Evolutionary conservation across 1,140 invertebrate species (phyloP).

Genomic region (Metopolophium dirhodum): DNA sequence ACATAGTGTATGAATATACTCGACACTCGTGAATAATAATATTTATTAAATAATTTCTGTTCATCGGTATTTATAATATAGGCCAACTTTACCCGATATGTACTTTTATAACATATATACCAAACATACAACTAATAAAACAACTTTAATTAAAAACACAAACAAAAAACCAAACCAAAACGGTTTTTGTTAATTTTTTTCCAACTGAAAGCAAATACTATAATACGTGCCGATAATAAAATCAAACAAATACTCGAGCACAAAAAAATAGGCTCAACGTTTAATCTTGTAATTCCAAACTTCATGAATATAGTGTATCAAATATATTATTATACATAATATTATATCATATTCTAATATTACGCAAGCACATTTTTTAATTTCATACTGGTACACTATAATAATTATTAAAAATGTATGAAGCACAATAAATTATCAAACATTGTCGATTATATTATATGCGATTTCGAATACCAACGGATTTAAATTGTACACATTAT

Average conservation of each 20-base stretch:
- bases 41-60: background rate
- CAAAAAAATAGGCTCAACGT: background rate
- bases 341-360: background rate
- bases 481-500: background rate
- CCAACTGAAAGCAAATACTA: background rate
- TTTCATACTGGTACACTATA: background rate
- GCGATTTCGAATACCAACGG: background rate
- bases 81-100: background rate
- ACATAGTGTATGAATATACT: too few species aligned
- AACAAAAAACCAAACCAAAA: background rate
- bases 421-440: background rate
- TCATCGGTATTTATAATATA: background rate
- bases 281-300: background rate
- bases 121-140: background rate
- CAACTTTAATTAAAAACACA: background rate
- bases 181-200: slow-evolving; percentile 1
- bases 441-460: background rate
- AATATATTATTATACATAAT: background rate
- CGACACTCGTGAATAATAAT: background rate
- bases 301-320: background rate
- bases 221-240: background rate
- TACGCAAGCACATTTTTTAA: background rate
- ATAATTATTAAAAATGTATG: background rate
- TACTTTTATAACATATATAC: background rate
- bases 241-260: background rate